These are phyloP conservation scores for Acyrthosiphon pisum DNA, from an alignment of 1,140 invertebrate species.

Conservation along the genomic window DNA sequence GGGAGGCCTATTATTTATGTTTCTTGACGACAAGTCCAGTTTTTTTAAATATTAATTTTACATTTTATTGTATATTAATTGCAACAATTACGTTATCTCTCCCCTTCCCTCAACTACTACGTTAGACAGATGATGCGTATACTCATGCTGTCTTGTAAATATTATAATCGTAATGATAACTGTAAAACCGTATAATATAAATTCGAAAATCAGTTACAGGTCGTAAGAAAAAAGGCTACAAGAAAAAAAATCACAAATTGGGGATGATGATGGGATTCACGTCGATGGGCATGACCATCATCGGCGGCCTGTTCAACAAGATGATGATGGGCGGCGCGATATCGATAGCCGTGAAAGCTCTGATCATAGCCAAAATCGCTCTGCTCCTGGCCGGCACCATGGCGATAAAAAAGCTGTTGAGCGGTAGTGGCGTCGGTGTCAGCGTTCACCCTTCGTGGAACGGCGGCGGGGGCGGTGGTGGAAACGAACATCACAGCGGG, in stretches of 20 bases:
- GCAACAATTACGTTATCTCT: background rate
- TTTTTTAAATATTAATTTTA: background rate
- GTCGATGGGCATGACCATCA: background rate
- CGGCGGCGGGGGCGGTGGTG: background rate
- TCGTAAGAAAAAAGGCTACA: background rate
- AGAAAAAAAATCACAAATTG: conserved; percentile 4
- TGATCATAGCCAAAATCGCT: background rate
- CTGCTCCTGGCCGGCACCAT: background rate
- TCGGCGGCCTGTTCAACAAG: background rate
- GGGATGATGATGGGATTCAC: conserved; percentile 11
- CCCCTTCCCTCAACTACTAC: no score
- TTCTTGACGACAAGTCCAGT: background rate
- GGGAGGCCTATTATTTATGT: background rate
- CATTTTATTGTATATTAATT: background rate
- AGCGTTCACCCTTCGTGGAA: background rate
- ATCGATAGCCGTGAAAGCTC: background rate
- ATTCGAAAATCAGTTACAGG: background rate
- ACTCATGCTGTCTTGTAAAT: background rate
- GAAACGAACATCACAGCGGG: background rate
- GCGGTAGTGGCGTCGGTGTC: background rate
- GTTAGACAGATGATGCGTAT: background rate
- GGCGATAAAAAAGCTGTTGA: conserved; percentile 22
- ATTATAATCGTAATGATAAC: background rate
- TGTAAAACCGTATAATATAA: background rate
- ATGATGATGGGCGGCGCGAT: background rate